Conservation (phyloP, 2,113 vertebrate genomes). For the Aegithalos caudatus region DNA sequence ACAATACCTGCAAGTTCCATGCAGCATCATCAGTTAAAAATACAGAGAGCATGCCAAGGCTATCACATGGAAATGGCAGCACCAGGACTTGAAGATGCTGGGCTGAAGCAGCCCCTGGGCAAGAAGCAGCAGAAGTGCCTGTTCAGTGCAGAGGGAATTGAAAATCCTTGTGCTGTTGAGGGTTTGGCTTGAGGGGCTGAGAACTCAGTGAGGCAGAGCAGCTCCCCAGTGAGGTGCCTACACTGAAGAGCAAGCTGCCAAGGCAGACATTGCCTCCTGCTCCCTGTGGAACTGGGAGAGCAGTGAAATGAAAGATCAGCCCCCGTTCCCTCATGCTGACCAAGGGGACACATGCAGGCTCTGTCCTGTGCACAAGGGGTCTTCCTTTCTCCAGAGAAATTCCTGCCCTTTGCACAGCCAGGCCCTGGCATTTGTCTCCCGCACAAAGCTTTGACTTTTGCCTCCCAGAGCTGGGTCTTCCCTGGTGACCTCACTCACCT, state of each 20-base stretch:
- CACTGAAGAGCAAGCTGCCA: neutral
- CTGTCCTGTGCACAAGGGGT: neutral
- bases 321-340: rapidly evolving
- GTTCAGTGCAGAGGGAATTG: neutral
- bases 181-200: neutral
- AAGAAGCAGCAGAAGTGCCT: neutral
- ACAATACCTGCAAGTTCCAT: too few species aligned
- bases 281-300: neutral
- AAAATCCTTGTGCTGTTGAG: neutral
- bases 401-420: neutral
- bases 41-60: neutral
- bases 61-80: neutral
- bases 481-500: neutral
- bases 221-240: neutral
- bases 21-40: neutral
- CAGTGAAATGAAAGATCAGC: neutral
- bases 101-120: neutral
- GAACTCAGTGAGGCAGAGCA: neutral
- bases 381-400: neutral
- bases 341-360: rapidly evolving
- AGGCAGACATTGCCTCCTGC: neutral
- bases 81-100: neutral
- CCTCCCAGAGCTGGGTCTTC: neutral
- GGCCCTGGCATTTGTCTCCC: neutral
- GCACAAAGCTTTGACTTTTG: neutral